Conservation (phyloP, 2,888 invertebrate genomes). For the Lycocerus yunnanus region DNA sequence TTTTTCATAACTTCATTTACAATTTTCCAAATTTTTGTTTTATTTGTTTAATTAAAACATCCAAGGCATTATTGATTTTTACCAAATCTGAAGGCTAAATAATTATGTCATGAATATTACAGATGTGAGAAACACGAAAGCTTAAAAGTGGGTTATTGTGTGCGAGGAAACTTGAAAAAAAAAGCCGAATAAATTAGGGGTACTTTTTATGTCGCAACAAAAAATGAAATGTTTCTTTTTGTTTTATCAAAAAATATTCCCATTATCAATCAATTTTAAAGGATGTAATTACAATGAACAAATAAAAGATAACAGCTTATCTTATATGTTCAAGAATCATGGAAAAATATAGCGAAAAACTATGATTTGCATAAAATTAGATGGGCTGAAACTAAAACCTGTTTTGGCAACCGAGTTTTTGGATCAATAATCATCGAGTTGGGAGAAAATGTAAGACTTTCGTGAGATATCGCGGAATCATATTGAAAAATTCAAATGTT, state of each 20-base stretch:
- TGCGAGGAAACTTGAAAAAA: neutral
- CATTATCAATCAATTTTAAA: neutral
- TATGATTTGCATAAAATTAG: neutral
- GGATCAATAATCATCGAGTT: neutral
- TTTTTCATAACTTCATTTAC: neutral
- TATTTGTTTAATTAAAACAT: neutral
- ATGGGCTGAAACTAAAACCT: neutral
- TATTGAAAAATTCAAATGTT: neutral
- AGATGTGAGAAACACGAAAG: neutral
- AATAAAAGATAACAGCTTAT: neutral
- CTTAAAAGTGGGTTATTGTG: neutral
- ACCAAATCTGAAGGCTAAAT: neutral
- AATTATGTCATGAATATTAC: neutral
- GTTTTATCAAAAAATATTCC: neutral
- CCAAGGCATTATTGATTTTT: neutral
- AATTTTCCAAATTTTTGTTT: neutral
- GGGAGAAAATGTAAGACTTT: neutral
- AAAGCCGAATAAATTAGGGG: neutral
- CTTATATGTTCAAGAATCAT: neutral
- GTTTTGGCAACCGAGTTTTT: neutral
- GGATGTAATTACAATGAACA: neutral
- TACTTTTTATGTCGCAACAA: neutral
- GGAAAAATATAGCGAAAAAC: neutral
- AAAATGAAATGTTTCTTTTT: neutral
- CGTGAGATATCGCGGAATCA: neutral